These are phyloP conservation scores for Periplaneta americana DNA, from an alignment of 1,140 invertebrate species.

Conservation along the genomic window DNA sequence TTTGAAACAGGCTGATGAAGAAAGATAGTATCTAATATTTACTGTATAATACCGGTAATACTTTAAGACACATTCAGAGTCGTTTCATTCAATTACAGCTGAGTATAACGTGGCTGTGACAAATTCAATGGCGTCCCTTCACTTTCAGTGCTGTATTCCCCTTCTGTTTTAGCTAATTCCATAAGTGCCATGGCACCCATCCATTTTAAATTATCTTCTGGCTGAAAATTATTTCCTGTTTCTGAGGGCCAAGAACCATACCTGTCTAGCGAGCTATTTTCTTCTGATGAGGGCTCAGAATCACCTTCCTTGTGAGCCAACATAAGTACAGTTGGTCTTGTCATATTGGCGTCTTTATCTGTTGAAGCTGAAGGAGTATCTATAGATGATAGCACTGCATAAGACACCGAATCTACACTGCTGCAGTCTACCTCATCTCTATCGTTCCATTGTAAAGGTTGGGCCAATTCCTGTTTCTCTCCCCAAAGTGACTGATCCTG, in stretches of 20 bases:
- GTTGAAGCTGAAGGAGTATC: neutral
- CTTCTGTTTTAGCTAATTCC: slow-evolving; percentile 47
- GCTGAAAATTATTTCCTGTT: slow-evolving; percentile 27
- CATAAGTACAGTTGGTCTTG: slow-evolving; percentile 50
- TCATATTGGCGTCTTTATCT: slow-evolving; percentile 39
- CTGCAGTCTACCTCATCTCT: slow-evolving; percentile 8
- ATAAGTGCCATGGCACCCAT: slow-evolving; percentile 61
- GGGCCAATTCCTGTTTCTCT: slow-evolving; percentile 41
- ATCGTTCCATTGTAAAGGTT: slow-evolving; percentile 33
- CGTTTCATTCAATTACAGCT: slow-evolving; percentile 19
- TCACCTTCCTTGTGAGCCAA: slow-evolving; percentile 33
- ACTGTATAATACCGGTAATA: no score
- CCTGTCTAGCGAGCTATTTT: slow-evolving; percentile 1
- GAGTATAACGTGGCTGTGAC: slow-evolving; percentile 24
- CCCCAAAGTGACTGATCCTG: slow-evolving; percentile 43
- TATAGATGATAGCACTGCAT: no score
- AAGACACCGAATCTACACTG: neutral
- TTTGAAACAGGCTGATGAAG: no score
- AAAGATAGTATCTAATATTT: no score
- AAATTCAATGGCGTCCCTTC: slow-evolving; percentile 25
- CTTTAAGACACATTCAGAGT: no score
- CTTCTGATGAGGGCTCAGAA: slow-evolving; percentile 3
- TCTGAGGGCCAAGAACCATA: slow-evolving; percentile 29
- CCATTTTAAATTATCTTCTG: slow-evolving; percentile 48
- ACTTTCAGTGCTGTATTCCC: slow-evolving; percentile 27